Evolutionary conservation across 1,140 invertebrate species (phyloP).

Genomic region (Zophobas morio): DNA sequence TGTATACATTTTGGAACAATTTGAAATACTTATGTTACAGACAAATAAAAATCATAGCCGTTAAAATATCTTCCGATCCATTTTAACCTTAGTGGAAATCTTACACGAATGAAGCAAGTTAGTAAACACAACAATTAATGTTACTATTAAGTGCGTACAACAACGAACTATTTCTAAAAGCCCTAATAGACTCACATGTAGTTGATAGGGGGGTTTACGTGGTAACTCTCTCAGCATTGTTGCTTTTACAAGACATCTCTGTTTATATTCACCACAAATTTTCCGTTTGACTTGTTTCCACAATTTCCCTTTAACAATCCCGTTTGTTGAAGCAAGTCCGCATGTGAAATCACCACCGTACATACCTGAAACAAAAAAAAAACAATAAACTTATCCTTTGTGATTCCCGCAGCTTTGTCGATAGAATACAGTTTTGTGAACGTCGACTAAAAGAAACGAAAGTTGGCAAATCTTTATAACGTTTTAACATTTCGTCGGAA

Average conservation of each 20-base stretch:
- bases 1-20: too few species aligned
- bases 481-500: conserved; percentile 2
- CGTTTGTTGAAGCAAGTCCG: conserved; percentile 21
- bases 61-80: too few species aligned
- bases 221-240: conserved; percentile 11
- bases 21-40: too few species aligned
- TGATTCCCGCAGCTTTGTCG: neutral
- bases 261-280: conserved; percentile 26
- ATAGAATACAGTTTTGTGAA: neutral
- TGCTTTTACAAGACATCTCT: conserved; percentile 22
- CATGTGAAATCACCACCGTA: conserved; percentile 24
- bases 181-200: conserved; percentile 30
- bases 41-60: too few species aligned
- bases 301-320: conserved; percentile 23
- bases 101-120: neutral
- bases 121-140: conserved; percentile 19
- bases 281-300: conserved; percentile 30
- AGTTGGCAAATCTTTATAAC: conserved; percentile 14
- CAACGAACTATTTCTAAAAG: conserved; percentile 22
- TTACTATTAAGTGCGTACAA: conserved; percentile 14
- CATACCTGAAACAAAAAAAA: conserved; percentile 26
- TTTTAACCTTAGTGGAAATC: too few species aligned
- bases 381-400: conserved; percentile 1
- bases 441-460: neutral
- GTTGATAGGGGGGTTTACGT: neutral